Base-by-base conservation (phyloP, 2,888 invertebrate genomes). In the Agrotis clavis region DNA sequence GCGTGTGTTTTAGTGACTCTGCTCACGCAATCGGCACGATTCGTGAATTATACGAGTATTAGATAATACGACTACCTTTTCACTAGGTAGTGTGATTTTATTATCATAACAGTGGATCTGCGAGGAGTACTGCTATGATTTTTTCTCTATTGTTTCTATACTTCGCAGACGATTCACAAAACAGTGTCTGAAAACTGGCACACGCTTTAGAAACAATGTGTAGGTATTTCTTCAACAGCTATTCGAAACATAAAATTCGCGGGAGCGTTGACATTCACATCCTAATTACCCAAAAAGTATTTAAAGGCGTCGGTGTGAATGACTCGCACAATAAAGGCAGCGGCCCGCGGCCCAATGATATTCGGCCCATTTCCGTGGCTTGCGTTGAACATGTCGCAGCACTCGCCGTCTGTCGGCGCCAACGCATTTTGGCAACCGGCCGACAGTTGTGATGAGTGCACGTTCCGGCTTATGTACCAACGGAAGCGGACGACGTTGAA, bases 361-460 rank as follows among this genome's bases (percentile, higher is more conserved):
- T n/a, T n/a, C n/a, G n/a, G n/a, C 84, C 85, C 81, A 85, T 80
- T 84, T 82, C 87, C 81, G 72, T 71, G 71, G 78, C 72, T 77
- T 77, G 72, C 63, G 67, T 61, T 69, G 76, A 81, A 80, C 82
- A 82, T 84, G 82, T 74, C 70, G 62, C 67, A 50, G 72, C 69
- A 69, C 76, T 72, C 71, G 62, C 61, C 48, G 75, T 69, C 73
- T 77, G 70, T 83, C 77, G 80, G 85, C 86, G 89, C 89, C 88
- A 89, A 87, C 86, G 85, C 87, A 86, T 88, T 88, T 88, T 90
- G 90, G 90, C 90, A 89, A 87, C 76, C 76, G 47, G 84, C 89
- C 88, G 82, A 85, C 85, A 83, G 81, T 88, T 88, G 85, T 90
- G 90, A 91, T 88, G 87, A 86, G 85, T 87, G 87, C 89, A 88